Percentiles rank a stretch among this genome's conserved stretches.
These are phyloP conservation scores for Penelope pileata DNA, from an alignment of 2,113 vertebrate genomes.

Conservation along the genomic window DNA sequence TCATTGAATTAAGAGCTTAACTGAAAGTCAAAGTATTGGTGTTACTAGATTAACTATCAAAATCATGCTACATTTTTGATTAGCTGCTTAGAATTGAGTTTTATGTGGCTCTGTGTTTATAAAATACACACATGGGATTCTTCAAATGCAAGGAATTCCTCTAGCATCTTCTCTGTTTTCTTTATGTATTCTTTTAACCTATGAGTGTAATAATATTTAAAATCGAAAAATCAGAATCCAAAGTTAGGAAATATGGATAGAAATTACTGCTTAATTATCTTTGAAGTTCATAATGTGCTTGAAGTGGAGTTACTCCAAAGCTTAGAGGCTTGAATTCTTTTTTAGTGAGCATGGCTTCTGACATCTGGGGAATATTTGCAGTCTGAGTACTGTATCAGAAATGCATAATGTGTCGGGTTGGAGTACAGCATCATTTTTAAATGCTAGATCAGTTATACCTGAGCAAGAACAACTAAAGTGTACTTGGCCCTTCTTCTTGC, in stretches of 20 bases:
- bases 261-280: neutral
- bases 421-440: neutral
- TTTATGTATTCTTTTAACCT: neutral
- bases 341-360: neutral
- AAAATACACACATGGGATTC: neutral
- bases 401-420: neutral
- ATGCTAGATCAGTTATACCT: neutral
- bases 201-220: neutral
- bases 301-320: neutral
- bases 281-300: neutral
- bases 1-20: constrained; percentile 9
- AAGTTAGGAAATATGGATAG: neutral
- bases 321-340: neutral
- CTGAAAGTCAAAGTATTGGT: neutral
- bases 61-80: neutral
- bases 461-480: neutral
- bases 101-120: neutral
- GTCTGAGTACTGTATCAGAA: neutral
- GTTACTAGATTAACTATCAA: neutral
- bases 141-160: neutral
- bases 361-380: fast-evolving
- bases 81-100: constrained; percentile 4
- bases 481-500: neutral
- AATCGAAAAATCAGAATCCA: neutral
- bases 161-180: neutral